These are phyloP conservation scores for Epiblema foenella DNA, from an alignment of 2,888 invertebrate species.

Conservation along the genomic window DNA sequence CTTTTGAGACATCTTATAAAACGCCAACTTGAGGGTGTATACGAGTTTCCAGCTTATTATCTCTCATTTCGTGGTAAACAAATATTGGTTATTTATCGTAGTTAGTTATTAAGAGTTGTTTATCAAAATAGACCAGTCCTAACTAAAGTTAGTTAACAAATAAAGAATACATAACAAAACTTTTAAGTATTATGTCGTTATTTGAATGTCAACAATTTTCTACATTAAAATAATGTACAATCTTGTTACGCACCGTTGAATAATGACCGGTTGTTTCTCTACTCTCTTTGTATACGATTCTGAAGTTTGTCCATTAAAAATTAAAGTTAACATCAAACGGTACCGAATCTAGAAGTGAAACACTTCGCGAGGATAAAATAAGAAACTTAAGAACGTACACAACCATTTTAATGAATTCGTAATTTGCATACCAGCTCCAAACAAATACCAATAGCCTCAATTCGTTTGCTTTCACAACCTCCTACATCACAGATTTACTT, in stretches of 20 bases:
- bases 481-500: not conserved
- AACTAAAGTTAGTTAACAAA: not conserved
- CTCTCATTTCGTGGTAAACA: too few species aligned
- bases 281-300: constrained; percentile 10
- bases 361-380: constrained; percentile 67
- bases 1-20: too few species aligned
- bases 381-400: constrained; percentile 66
- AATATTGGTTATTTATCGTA: too few species aligned
- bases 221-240: not conserved
- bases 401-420: constrained; percentile 81
- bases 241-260: not conserved
- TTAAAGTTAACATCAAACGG: constrained; percentile 37
- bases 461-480: constrained; percentile 8
- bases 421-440: constrained; percentile 77
- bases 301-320: constrained; percentile 19
- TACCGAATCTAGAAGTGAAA: constrained; percentile 53
- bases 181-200: not conserved
- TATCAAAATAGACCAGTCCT: not conserved
- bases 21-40: too few species aligned
- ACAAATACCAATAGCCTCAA: constrained; percentile 59
- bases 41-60: too few species aligned
- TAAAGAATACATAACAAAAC: too few species aligned
- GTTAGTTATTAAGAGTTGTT: not conserved
- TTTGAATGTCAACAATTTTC: too few species aligned
- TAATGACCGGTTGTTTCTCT: not conserved